These are phyloP conservation scores for Atherinosoma microstoma DNA, from an alignment of 2,797 vertebrate species.

Conservation along the genomic window DNA sequence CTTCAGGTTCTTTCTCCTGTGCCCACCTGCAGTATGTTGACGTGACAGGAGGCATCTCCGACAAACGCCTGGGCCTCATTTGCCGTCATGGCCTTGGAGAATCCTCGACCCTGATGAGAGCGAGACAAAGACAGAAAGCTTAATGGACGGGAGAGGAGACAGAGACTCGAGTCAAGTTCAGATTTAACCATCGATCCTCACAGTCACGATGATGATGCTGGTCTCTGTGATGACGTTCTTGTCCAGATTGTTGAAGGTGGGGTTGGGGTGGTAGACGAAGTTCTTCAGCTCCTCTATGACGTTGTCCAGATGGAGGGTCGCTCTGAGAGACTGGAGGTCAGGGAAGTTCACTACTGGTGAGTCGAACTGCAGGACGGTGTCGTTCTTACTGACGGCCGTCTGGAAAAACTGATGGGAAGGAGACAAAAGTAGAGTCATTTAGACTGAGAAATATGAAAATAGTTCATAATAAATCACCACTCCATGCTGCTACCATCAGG, in stretches of 20 bases:
- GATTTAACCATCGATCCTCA: slow-evolving; percentile 31
- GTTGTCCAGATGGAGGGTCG: slow-evolving; percentile 88
- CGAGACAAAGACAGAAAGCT: neutral
- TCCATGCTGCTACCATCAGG: no score
- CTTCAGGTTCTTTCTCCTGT: neutral
- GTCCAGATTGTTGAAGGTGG: slow-evolving; percentile 85
- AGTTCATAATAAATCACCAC: no score
- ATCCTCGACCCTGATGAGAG: slow-evolving; percentile 87
- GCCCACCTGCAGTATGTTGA: slow-evolving; percentile 88
- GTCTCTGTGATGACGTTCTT: slow-evolving; percentile 87
- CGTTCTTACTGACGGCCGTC: slow-evolving; percentile 77
- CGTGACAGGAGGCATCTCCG: slow-evolving; percentile 86
- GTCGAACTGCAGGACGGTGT: slow-evolving; percentile 86
- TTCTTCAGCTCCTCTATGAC: slow-evolving; percentile 76
- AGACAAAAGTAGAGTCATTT: neutral
- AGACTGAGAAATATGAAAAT: neutral
- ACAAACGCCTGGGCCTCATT: slow-evolving; percentile 92
- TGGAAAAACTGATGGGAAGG: slow-evolving; percentile 78
- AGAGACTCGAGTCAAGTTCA: fast-evolving
- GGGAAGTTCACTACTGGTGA: slow-evolving; percentile 83
- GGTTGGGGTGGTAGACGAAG: slow-evolving; percentile 89
- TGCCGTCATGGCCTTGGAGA: slow-evolving; percentile 92
- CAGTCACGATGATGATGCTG: slow-evolving; percentile 80
- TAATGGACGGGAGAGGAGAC: neutral
- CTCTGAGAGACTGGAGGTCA: slow-evolving; percentile 80